Base-by-base conservation (phyloP, 2,113 vertebrate species). In the Archocentrus centrarchus region DNA sequence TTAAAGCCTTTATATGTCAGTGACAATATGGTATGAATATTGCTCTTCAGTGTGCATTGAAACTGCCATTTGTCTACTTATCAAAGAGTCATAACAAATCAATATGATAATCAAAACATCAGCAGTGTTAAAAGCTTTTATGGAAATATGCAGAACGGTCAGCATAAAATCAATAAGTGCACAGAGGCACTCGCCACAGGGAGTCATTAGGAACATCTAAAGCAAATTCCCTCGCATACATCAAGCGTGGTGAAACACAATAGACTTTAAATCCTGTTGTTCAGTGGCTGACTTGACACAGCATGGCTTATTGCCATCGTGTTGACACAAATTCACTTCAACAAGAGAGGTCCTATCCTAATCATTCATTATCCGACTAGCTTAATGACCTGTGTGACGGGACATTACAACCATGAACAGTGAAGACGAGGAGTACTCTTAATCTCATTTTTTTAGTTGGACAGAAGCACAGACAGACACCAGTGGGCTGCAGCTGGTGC, bases 261-360 rank as follows among this genome's bases (percentile, higher is more conserved):
- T 89, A 58, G 91, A 84, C 78, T 84, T 83, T 91, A 93, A 93
- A 95, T 94, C 92, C 92, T 80, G 89, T 91, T 94, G 90, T 85
- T 77, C 55, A 87, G 89, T 55, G 89, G 79, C 70, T 91, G 91
- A 90, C 87, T 89, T 92, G 93, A 93, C 88, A 81, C 41, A 59
- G 83, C 55, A 14, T 59, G 63, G 90, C 90, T 89, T 92, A 88
- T 83, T 83, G 88, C 75, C 84, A 73, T 88, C 78, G 86, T 83
- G 91, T 89, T 89, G 82, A 89, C 88, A 90, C 86, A 83, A 79
- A 93, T 91, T 91, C 85, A 84, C 78, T 81, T 82, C 77, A 88
- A 88, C 91, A 89, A 86, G 82, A 77, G 82, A 78, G 32, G 78
- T 59, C 73, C 62, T 70, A 4, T 73, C 86, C 86, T 94, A 90